phyloP scores from a whole-genome alignment of 2,888 invertebrate species.

The Panopea generosa region DNA sequence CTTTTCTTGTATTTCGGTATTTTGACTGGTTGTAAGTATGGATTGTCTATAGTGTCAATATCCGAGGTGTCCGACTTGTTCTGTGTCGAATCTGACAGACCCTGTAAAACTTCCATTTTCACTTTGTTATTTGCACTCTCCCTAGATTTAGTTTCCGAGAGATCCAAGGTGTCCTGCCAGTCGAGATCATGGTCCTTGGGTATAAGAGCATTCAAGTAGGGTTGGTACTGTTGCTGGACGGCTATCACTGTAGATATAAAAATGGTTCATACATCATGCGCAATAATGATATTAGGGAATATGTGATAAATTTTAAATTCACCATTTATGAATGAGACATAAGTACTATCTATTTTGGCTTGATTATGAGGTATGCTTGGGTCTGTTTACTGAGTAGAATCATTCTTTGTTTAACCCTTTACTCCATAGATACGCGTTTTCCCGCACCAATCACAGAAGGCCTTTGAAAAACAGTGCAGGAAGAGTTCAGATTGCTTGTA shows the following conservation, averaged over 20 bases:
- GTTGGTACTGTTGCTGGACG: slow-evolving; percentile 91
- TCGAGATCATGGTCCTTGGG: slow-evolving; percentile 98
- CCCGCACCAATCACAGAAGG: too few relatives aligned
- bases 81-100: slow-evolving; percentile 3
- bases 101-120: too few relatives aligned
- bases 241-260: slow-evolving; percentile 91
- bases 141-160: slow-evolving; percentile 7
- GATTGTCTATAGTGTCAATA: slow-evolving; percentile 90
- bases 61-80: slow-evolving; percentile 74
- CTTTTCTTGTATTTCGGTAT: slow-evolving; percentile 79
- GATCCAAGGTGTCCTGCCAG: slow-evolving; percentile 88
- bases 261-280: not conserved
- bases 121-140: not conserved
- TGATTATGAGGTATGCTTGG: too few relatives aligned
- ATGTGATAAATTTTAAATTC: too few relatives aligned
- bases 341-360: too few relatives aligned
- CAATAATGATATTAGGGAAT: not conserved
- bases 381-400: too few relatives aligned
- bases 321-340: too few relatives aligned
- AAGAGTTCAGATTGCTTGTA: too few relatives aligned
- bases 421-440: too few relatives aligned
- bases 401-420: too few relatives aligned
- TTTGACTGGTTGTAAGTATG: slow-evolving; percentile 88
- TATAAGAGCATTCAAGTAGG: slow-evolving; percentile 93
- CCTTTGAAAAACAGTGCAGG: too few relatives aligned